phyloP scores from a whole-genome alignment of 2,888 invertebrate species.

The Sinelater perroti region DNA sequence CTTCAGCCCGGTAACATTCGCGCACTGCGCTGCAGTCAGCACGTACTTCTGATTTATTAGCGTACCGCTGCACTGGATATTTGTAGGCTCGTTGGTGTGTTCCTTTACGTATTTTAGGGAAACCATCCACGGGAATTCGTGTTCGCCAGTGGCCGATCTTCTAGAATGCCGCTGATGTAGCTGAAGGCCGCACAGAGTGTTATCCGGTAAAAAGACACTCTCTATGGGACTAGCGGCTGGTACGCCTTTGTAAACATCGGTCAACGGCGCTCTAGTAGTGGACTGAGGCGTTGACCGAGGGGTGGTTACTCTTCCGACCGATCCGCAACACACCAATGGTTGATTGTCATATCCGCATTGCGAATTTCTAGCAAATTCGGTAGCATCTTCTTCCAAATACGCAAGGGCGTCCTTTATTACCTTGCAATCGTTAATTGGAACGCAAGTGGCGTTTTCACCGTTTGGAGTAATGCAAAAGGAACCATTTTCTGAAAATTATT shows the following conservation, averaged over 20 bases:
- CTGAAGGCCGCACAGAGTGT: conserved; percentile 8
- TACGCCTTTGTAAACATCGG: neutral
- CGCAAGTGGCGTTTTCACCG: conserved; percentile 57
- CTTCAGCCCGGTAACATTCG: conserved; percentile 48
- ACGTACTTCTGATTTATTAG: conserved; percentile 67
- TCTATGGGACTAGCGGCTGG: neutral
- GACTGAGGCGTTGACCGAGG: neutral
- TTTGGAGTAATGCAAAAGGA: conserved; percentile 57
- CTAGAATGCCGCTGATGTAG: conserved; percentile 8
- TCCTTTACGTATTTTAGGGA: conserved; percentile 63
- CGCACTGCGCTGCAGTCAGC: conserved; percentile 71
- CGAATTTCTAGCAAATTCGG: conserved; percentile 57
- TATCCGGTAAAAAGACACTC: conserved; percentile 1
- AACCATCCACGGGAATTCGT: conserved; percentile 73
- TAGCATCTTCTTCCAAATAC: conserved; percentile 20
- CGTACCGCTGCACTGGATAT: conserved; percentile 65
- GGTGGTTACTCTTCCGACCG: neutral
- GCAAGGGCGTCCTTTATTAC: conserved; percentile 55
- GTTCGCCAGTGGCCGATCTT: conserved; percentile 60
- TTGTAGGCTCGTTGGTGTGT: neutral
- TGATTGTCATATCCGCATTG: conserved; percentile 62
- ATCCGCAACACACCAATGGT: conserved; percentile 62
- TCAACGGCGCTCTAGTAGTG: neutral
- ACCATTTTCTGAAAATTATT: neutral
- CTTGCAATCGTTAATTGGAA: conserved; percentile 60